A percentile compares a stretch with the other conserved stretches of the same genome.
Conservation (phyloP, 2,797 vertebrate species). For the Macroramphosus scolopax region DNA sequence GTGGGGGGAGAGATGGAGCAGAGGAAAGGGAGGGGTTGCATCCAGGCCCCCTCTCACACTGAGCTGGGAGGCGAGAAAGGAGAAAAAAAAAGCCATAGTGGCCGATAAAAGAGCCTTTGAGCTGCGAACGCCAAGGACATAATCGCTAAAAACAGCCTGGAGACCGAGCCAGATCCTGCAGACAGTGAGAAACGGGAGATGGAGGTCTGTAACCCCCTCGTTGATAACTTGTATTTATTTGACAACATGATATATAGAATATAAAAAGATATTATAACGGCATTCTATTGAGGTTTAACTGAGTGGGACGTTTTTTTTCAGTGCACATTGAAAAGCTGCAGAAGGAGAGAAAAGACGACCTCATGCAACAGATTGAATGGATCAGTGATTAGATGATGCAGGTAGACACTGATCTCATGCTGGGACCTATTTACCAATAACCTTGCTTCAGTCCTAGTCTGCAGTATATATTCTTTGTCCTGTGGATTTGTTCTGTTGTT, state of each 20-base stretch:
- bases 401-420: no score
- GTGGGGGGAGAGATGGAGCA: constrained; percentile 48
- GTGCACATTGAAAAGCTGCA: no score
- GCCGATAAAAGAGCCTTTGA: constrained; percentile 76
- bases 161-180: constrained; percentile 66
- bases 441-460: no score
- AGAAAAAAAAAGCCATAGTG: constrained; percentile 51
- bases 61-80: constrained; percentile 47
- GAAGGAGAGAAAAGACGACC: no score
- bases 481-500: no score
- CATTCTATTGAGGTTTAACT: constrained; percentile 58
- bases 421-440: no score
- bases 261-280: constrained; percentile 56
- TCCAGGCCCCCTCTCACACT: constrained; percentile 43
- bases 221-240: constrained; percentile 60
- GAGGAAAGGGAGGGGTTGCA: constrained; percentile 36
- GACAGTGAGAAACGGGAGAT: constrained; percentile 49
- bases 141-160: constrained; percentile 73
- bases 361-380: no score
- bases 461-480: no score
- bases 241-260: constrained; percentile 28
- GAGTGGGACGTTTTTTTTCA: no score
- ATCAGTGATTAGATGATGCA: no score
- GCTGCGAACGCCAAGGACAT: constrained; percentile 72
- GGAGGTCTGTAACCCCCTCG: constrained; percentile 43